A percentile compares a stretch with the other conserved stretches of the same genome.
Evolutionary conservation across 1,140 invertebrate species (phyloP).

Genomic region (Arion vulgaris): DNA sequence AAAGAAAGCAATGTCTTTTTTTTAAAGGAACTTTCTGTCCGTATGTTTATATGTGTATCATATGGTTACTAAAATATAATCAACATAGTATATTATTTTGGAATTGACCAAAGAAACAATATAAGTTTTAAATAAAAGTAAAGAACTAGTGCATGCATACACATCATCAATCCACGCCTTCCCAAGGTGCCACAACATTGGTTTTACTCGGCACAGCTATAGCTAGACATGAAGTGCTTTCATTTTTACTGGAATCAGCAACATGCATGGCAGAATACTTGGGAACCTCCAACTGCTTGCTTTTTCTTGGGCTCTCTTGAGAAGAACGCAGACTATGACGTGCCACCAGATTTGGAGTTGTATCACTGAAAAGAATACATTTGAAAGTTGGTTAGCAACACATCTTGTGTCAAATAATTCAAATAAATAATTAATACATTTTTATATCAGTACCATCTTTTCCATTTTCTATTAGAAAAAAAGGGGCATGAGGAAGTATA

Average conservation of each 20-base stretch:
- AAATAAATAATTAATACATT: too few relatives aligned
- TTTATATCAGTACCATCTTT: too few relatives aligned
- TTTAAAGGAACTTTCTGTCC: not conserved
- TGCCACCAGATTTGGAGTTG: constrained; percentile 48
- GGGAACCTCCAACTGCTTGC: constrained; percentile 61
- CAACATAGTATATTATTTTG: not conserved
- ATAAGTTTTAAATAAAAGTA: not conserved
- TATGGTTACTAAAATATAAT: not conserved
- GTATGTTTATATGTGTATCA: not conserved
- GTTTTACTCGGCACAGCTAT: constrained; percentile 61
- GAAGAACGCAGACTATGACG: constrained; percentile 41
- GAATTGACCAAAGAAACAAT: not conserved
- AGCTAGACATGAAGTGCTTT: constrained; percentile 49
- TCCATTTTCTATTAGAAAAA: too few relatives aligned
- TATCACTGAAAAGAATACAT: constrained; percentile 47
- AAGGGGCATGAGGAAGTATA: too few relatives aligned
- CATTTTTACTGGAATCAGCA: constrained; percentile 42
- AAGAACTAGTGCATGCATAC: not conserved
- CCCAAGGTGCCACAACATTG: constrained; percentile 64
- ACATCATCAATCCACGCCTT: constrained; percentile 46
- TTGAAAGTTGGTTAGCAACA: too few relatives aligned
- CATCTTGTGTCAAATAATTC: too few relatives aligned
- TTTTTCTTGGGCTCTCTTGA: constrained; percentile 52
- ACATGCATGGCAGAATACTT: constrained; percentile 47
- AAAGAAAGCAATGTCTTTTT: not conserved